Conservation (phyloP, 2,113 vertebrate genomes). For the Eidolon helvum region DNA sequence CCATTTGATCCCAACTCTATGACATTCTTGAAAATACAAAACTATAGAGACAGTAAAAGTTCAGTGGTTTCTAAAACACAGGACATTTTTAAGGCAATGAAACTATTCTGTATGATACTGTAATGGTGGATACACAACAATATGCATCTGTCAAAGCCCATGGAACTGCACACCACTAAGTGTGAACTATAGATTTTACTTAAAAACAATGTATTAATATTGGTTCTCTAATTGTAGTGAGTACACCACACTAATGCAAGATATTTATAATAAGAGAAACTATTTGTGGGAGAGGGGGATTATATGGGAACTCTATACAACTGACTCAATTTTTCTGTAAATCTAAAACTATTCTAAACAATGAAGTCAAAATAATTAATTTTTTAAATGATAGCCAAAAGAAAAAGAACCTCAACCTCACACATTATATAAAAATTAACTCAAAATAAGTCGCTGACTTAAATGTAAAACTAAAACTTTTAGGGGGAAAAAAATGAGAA, state of each 20-base stretch:
- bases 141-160: not conserved
- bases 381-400: not conserved
- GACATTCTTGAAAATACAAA: not conserved
- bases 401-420: not conserved
- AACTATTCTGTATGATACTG: fast-evolving
- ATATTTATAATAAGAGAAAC: too few species aligned
- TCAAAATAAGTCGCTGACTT: not conserved
- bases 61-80: not conserved
- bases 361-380: not conserved
- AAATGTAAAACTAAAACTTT: not conserved
- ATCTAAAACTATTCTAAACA: not conserved
- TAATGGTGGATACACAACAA: too few species aligned
- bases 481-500: not conserved
- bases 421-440: not conserved
- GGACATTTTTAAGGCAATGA: not conserved
- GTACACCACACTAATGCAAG: not conserved
- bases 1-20: not conserved
- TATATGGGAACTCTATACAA: not conserved
- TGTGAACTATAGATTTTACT: not conserved
- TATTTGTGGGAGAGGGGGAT: too few species aligned
- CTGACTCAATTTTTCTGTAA: not conserved
- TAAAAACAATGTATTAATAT: fast-evolving
- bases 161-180: not conserved
- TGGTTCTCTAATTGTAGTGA: not conserved
- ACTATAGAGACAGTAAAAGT: not conserved